phyloP scores from a whole-genome alignment of 2,888 invertebrate genomes.

The Osmoderma eremita region DNA sequence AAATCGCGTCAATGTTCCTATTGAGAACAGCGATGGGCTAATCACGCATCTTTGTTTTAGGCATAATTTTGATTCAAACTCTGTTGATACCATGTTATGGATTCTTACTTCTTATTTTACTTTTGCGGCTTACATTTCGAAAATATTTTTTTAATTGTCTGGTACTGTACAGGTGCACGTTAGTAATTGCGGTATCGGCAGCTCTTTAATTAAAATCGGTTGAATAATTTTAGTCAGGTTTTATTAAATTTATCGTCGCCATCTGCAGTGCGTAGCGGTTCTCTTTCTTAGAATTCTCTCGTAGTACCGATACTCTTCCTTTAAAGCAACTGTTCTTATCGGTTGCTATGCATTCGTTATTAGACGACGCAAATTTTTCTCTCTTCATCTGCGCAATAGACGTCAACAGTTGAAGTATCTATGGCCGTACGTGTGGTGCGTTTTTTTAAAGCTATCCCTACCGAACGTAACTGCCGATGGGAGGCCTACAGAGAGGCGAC shows the following conservation, averaged over 20 bases:
- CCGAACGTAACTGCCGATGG: slow-evolving; percentile 13
- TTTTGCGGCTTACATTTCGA: too few species aligned
- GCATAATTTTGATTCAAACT: too few species aligned
- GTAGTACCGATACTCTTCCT: not conserved
- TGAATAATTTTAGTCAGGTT: slow-evolving; percentile 26
- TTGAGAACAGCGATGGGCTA: too few species aligned
- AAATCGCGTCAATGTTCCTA: too few species aligned
- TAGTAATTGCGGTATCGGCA: too few species aligned
- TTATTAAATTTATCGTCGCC: slow-evolving; percentile 18
- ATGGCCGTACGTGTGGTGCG: slow-evolving; percentile 32
- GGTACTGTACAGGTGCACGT: too few species aligned
- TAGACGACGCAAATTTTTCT: slow-evolving; percentile 36
- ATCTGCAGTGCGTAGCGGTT: not conserved
- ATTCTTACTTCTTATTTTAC: too few species aligned
- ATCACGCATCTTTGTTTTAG: too few species aligned
- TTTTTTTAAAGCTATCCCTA: slow-evolving; percentile 15
- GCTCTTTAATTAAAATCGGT: not conserved
- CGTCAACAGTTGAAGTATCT: slow-evolving; percentile 37
- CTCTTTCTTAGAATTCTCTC: not conserved
- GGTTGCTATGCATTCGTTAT: slow-evolving; percentile 34
- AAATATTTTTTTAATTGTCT: too few species aligned
- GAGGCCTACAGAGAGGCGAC: slow-evolving; percentile 25
- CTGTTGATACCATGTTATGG: too few species aligned
- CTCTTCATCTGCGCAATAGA: slow-evolving; percentile 36
- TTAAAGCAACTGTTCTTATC: slow-evolving; percentile 35